phyloP scores from a whole-genome alignment of 2,113 vertebrate genomes.

The Mesembrinibis cayennensis region DNA sequence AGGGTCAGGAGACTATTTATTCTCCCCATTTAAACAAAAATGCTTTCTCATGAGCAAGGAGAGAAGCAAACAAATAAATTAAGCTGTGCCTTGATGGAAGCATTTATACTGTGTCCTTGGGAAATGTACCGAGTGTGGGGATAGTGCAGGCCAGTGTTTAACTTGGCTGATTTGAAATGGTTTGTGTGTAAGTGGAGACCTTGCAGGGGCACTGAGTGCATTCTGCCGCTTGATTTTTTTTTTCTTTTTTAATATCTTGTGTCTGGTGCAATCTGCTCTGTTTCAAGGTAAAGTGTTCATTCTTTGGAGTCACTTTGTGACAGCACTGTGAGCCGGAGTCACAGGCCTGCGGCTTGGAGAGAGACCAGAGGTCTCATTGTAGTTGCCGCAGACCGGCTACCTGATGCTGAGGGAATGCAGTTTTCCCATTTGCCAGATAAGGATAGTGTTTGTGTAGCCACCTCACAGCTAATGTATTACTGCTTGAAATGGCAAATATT shows the following conservation, averaged over 20 bases:
- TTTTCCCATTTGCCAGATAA: neutral
- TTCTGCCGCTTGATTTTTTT: neutral
- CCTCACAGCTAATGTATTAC: neutral
- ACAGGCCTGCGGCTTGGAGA: neutral
- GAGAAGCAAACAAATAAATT: slow-evolving; percentile 68
- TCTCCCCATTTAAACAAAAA: slow-evolving; percentile 61
- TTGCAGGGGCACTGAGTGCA: slow-evolving; percentile 2
- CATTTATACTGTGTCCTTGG: slow-evolving; percentile 59
- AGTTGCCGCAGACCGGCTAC: neutral
- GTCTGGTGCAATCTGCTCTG: neutral
- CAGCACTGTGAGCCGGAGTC: neutral
- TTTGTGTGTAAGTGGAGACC: neutral
- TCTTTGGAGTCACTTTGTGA: neutral
- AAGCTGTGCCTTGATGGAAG: slow-evolving; percentile 53
- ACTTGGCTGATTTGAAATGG: slow-evolving; percentile 54
- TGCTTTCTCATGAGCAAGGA: slow-evolving; percentile 47
- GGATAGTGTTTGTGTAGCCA: neutral
- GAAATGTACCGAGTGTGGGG: slow-evolving; percentile 9
- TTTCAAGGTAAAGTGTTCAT: slow-evolving; percentile 20
- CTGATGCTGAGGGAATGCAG: neutral
- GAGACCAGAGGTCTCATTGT: neutral
- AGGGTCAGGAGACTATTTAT: slow-evolving; percentile 63
- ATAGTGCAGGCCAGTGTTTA: slow-evolving; percentile 50
- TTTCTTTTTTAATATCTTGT: neutral
- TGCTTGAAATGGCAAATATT: neutral